Evolutionary conservation across 2,888 invertebrate genomes (phyloP).

Genomic region (Drosophila demipolita): DNA sequence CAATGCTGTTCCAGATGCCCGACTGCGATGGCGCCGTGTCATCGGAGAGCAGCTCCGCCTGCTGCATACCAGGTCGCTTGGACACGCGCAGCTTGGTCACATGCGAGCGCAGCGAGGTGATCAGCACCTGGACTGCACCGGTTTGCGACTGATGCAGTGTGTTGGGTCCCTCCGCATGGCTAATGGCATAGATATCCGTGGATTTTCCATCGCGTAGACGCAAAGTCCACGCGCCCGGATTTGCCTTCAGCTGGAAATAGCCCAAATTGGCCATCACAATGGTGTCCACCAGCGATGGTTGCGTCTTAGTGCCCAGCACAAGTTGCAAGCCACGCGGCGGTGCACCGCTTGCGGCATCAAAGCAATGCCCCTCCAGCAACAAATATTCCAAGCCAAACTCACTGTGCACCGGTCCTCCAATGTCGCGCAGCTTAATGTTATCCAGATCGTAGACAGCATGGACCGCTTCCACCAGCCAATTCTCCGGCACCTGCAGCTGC

Average conservation of each 20-base stretch:
- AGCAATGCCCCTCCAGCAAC: conserved; percentile 97
- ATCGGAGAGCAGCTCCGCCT: conserved; percentile 94
- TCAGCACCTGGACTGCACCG: conserved; percentile 79
- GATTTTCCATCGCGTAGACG: conserved; percentile 96
- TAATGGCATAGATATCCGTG: conserved; percentile 96
- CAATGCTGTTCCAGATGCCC: conserved; percentile 97
- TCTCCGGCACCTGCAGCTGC: conserved; percentile 94
- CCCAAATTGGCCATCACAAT: conserved; percentile 99
- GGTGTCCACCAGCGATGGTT: conserved; percentile 94
- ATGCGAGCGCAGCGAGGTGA: conserved; percentile 89
- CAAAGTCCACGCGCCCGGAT: conserved; percentile 98
- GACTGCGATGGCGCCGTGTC: conserved; percentile 88
- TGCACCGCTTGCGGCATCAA: conserved; percentile 94
- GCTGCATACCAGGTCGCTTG: conserved; percentile 95
- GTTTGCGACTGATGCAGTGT: conserved; percentile 85
- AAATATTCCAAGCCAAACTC: conserved; percentile 98
- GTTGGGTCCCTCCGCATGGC: conserved; percentile 87
- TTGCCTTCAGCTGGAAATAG: conserved; percentile 99
- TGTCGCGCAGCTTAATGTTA: conserved; percentile 97
- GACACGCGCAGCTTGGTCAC: conserved; percentile 96
- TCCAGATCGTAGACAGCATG: conserved; percentile 97
- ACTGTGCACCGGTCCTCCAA: conserved; percentile 95
- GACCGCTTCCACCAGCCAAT: conserved; percentile 98
- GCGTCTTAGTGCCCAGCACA: conserved; percentile 93
- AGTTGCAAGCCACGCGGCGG: conserved; percentile 99